phyloP scores from a whole-genome alignment of 2,888 invertebrate species.

The Gasteruption jaculator region DNA sequence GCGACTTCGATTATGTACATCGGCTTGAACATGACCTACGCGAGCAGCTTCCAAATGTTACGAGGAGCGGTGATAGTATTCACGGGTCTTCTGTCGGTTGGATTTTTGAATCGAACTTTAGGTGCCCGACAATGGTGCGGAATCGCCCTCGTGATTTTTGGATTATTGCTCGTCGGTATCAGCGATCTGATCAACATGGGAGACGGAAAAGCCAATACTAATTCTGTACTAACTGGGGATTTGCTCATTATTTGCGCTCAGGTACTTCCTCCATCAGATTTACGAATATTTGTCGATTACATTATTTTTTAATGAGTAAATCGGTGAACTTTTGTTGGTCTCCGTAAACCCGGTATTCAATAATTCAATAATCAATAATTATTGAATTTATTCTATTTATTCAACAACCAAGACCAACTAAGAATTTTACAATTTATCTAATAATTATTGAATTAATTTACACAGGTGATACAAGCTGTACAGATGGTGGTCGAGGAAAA shows the following conservation, averaged over 20 bases:
- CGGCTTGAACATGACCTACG: constrained; percentile 85
- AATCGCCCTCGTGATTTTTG: constrained; percentile 67
- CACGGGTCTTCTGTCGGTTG: constrained; percentile 81
- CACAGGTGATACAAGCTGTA: constrained; percentile 73
- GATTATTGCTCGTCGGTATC: constrained; percentile 68
- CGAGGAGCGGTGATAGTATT: constrained; percentile 87
- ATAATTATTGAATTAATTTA: constrained; percentile 6
- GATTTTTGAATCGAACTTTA: constrained; percentile 68
- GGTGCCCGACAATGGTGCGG: constrained; percentile 71
- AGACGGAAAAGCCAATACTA: constrained; percentile 52
- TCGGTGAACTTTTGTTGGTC: too few relatives aligned
- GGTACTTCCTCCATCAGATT: constrained; percentile 26
- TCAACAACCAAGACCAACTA: neutral
- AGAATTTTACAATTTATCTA: neutral
- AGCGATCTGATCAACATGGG: constrained; percentile 62
- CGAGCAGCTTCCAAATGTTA: constrained; percentile 95
- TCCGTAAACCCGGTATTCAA: too few relatives aligned
- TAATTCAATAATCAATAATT: neutral
- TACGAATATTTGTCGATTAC: neutral
- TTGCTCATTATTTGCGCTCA: constrained; percentile 70
- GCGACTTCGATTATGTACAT: constrained; percentile 89
- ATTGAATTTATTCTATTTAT: constrained; percentile 4
- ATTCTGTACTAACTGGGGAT: constrained; percentile 79
- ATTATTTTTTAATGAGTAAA: too few relatives aligned
- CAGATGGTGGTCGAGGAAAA: constrained; percentile 97